phyloP scores from a whole-genome alignment of 1,140 invertebrate genomes.

The Drosophila erecta region DNA sequence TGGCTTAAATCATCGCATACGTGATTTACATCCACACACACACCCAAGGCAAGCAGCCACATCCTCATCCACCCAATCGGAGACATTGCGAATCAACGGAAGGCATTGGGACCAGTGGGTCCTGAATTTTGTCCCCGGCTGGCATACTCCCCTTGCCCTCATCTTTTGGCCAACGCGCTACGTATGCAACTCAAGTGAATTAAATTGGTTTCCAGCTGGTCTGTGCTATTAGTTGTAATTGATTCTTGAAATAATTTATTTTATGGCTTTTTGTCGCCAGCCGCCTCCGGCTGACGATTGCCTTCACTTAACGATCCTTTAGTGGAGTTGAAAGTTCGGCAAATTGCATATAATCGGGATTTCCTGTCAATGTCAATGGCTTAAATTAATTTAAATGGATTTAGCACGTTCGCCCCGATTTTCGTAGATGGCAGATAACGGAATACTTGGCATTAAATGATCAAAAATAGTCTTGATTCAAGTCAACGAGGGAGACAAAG shows the following conservation, averaged over 20 bases:
- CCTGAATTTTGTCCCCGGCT: background rate
- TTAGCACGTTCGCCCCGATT: slow-evolving; percentile 24
- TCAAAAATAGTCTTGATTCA: no score
- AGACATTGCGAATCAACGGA: slow-evolving; percentile 10
- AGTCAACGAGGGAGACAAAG: no score
- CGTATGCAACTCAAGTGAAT: slow-evolving; percentile 57
- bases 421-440: slow-evolving; percentile 5
- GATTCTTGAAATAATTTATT: slow-evolving; percentile 74
- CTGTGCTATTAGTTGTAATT: slow-evolving; percentile 74
- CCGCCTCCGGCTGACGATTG: slow-evolving; percentile 7
- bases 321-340: slow-evolving; percentile 31
- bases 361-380: slow-evolving; percentile 41
- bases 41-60: no score
- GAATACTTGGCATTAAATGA: background rate
- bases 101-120: slow-evolving; percentile 6
- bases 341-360: slow-evolving; percentile 48
- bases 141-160: background rate
- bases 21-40: slow-evolving; percentile 14
- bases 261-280: slow-evolving; percentile 70
- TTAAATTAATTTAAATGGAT: slow-evolving; percentile 56
- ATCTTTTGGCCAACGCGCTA: background rate
- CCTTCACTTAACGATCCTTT: background rate
- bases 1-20: slow-evolving; percentile 14
- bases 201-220: slow-evolving; percentile 71
- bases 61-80: background rate